Percentiles rank a stretch among this genome's conserved stretches.
Evolutionary conservation across 1,140 invertebrate genomes (phyloP).

Genomic region (Onthophagus taurus): DNA sequence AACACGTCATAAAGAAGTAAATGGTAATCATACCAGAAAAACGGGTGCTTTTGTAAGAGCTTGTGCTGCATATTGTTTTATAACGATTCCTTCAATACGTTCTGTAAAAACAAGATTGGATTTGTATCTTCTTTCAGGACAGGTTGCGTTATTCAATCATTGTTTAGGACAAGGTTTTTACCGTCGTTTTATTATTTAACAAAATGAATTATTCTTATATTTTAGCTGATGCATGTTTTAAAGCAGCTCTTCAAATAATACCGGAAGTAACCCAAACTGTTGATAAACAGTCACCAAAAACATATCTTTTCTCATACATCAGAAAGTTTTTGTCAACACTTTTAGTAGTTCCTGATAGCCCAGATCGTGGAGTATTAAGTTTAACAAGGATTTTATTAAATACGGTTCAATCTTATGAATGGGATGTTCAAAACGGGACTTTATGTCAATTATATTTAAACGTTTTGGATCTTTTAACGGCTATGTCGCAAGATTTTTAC

Average conservation of each 20-base stretch:
- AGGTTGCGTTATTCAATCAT: constrained; percentile 81
- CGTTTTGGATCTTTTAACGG: constrained; percentile 63
- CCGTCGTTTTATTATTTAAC: neutral
- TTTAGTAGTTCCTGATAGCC: constrained; percentile 80
- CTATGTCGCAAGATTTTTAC: constrained; percentile 66
- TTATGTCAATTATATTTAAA: constrained; percentile 57
- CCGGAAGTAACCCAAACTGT: constrained; percentile 61
- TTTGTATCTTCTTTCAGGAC: constrained; percentile 78
- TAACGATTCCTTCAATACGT: constrained; percentile 88
- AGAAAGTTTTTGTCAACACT: constrained; percentile 76
- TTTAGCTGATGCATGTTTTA: constrained; percentile 86
- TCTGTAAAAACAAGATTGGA: constrained; percentile 66
- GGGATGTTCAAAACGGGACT: constrained; percentile 46
- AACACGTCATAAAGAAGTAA: constrained; percentile 60
- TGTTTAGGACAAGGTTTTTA: constrained; percentile 75
- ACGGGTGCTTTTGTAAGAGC: constrained; percentile 79
- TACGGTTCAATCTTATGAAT: constrained; percentile 57
- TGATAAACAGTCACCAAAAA: constrained; percentile 61
- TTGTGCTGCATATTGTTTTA: constrained; percentile 91
- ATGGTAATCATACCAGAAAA: constrained; percentile 69
- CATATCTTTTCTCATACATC: constrained; percentile 61
- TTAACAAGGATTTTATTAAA: constrained; percentile 66
- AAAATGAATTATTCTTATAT: constrained; percentile 15
- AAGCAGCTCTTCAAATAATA: constrained; percentile 72
- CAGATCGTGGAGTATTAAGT: constrained; percentile 73